A percentile compares a stretch with the other conserved stretches of the same genome.
These are phyloP conservation scores for Rafetus swinhoei DNA, from an alignment of 2,113 vertebrate species.

Conservation along the genomic window DNA sequence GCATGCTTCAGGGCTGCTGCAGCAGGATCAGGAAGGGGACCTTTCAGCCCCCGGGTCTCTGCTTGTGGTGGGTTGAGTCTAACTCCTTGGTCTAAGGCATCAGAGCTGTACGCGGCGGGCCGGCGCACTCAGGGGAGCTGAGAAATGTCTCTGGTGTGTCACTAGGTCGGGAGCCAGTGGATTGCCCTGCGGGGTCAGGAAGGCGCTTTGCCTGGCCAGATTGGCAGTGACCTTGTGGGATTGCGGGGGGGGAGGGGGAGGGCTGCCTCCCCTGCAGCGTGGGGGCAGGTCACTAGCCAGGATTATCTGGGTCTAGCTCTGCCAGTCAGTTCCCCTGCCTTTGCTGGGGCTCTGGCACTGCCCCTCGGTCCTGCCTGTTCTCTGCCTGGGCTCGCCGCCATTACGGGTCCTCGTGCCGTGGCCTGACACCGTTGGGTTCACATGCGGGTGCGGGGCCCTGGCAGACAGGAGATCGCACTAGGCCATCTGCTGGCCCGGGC, in stretches of 20 bases:
- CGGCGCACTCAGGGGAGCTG: no score
- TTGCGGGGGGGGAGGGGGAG: no score
- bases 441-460: no score
- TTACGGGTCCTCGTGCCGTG: no score
- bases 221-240: neutral
- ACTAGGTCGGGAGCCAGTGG: no score
- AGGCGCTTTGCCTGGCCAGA: neutral
- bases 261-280: neutral
- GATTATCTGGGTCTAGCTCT: neutral
- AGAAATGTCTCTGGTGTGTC: no score
- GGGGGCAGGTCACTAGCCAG: neutral
- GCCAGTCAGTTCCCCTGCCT: neutral
- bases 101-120: neutral
- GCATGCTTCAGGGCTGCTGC: neutral
- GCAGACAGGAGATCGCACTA: neutral
- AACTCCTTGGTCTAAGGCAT: neutral
- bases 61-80: neutral
- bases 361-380: neutral
- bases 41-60: neutral
- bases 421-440: neutral
- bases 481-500: neutral
- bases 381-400: neutral
- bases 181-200: no score
- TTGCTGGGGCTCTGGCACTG: neutral
- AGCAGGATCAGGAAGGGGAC: neutral